These are phyloP conservation scores for Triplophysa bombifrons DNA, from an alignment of 2,797 vertebrate genomes.

Conservation along the genomic window DNA sequence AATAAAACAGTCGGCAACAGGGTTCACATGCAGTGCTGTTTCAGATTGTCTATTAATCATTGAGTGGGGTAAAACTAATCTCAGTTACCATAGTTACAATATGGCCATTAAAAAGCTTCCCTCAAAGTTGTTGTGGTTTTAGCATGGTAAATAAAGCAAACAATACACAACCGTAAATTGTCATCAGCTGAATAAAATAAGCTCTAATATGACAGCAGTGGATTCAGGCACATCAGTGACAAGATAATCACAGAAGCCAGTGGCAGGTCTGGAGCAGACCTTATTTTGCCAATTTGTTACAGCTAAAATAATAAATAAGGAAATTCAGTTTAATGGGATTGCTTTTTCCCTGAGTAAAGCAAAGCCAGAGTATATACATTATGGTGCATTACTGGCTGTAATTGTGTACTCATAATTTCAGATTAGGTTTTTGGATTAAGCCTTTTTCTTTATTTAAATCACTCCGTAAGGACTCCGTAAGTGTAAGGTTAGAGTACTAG, in stretches of 20 bases:
- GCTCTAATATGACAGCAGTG: not conserved
- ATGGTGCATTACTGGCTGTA: not conserved
- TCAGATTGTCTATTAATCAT: too few species aligned
- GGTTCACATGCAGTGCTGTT: not conserved
- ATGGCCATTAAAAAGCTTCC: not conserved
- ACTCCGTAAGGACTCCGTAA: too few species aligned
- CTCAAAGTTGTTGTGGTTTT: not conserved
- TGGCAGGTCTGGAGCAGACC: not conserved
- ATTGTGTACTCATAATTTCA: not conserved
- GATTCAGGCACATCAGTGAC: not conserved
- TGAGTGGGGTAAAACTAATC: too few species aligned
- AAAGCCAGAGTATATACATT: not conserved
- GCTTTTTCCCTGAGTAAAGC: not conserved
- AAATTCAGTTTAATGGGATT: not conserved
- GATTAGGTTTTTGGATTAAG: too few species aligned
- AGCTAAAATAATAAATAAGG: not conserved
- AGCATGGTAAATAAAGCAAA: not conserved
- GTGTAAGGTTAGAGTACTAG: too few species aligned
- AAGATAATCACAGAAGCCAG: not conserved
- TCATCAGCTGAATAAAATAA: not conserved
- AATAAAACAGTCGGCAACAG: not conserved
- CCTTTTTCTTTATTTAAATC: too few species aligned
- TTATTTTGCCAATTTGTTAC: not conserved
- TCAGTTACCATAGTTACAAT: not conserved
- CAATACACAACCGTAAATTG: not conserved